These are phyloP conservation scores for Stratiomys singularior DNA, from an alignment of 2,888 invertebrate genomes.

Conservation along the genomic window DNA sequence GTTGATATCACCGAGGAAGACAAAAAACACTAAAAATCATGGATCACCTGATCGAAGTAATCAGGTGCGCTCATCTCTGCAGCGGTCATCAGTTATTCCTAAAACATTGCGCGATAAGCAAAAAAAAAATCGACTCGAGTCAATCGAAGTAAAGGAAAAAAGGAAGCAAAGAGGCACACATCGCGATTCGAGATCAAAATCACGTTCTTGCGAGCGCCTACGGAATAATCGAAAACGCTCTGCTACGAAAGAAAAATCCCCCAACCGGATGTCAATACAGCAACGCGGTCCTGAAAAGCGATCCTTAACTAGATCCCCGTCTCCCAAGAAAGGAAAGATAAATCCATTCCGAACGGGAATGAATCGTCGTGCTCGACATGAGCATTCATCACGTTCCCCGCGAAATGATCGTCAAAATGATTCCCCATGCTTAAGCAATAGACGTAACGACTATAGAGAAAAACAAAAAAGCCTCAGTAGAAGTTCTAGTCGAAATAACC, in stretches of 20 bases:
- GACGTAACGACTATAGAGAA: not conserved
- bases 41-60: too few relatives aligned
- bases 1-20: too few relatives aligned
- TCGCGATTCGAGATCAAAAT: not conserved
- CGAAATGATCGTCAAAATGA: conserved; percentile 55
- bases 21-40: too few relatives aligned
- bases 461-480: conserved; percentile 2
- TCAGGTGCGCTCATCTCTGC: too few relatives aligned
- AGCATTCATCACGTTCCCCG: conserved; percentile 59
- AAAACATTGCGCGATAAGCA: too few relatives aligned
- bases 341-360: conserved; percentile 44
- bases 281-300: not conserved
- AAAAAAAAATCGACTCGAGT: too few relatives aligned
- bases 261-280: not conserved
- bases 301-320: conserved; percentile 44
- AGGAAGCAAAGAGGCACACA: not conserved
- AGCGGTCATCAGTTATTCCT: too few relatives aligned
- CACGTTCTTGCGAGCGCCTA: not conserved
- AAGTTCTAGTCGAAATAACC: conserved; percentile 54
- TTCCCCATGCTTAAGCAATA: not conserved
- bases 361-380: not conserved
- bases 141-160: too few relatives aligned
- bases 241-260: not conserved
- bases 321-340: conserved; percentile 36
- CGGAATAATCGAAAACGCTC: conserved; percentile 24